phyloP scores from a whole-genome alignment of 2,888 invertebrate species.

The Tholera decimalis region DNA sequence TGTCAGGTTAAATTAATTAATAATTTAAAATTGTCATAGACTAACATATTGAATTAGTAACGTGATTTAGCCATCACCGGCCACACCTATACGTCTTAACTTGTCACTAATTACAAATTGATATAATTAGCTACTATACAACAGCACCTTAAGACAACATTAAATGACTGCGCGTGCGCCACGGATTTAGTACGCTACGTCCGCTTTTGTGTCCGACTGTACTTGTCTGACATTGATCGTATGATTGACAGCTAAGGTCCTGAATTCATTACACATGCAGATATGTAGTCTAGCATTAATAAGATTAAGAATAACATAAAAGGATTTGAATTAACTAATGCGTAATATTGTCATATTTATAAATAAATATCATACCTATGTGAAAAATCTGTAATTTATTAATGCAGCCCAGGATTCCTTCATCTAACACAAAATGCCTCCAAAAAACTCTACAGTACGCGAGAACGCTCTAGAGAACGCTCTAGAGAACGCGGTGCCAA shows the following conservation, averaged over 20 bases:
- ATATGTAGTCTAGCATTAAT: slow-evolving; percentile 47
- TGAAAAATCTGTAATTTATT: not conserved
- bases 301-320: slow-evolving; percentile 51
- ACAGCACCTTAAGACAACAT: slow-evolving; percentile 20
- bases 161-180: slow-evolving; percentile 64
- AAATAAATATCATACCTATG: not conserved
- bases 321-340: slow-evolving; percentile 31
- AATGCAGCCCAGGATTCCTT: slow-evolving; percentile 13
- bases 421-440: too few species aligned
- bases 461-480: too few species aligned
- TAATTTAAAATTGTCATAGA: slow-evolving; percentile 34
- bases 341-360: slow-evolving; percentile 1
- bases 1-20: slow-evolving; percentile 43
- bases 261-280: slow-evolving; percentile 53
- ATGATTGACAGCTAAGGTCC: slow-evolving; percentile 65
- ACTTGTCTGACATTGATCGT: slow-evolving; percentile 55
- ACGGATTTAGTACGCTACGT: slow-evolving; percentile 61
- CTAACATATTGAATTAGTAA: slow-evolving; percentile 39
- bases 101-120: slow-evolving; percentile 59
- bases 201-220: slow-evolving; percentile 42
- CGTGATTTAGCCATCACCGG: slow-evolving; percentile 17
- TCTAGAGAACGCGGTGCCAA: too few species aligned
- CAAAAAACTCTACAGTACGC: too few species aligned
- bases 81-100: slow-evolving; percentile 43
- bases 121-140: slow-evolving; percentile 52